Evolutionary conservation across 2,888 invertebrate genomes (phyloP).

Genomic region (Metopia argyrocephala): DNA sequence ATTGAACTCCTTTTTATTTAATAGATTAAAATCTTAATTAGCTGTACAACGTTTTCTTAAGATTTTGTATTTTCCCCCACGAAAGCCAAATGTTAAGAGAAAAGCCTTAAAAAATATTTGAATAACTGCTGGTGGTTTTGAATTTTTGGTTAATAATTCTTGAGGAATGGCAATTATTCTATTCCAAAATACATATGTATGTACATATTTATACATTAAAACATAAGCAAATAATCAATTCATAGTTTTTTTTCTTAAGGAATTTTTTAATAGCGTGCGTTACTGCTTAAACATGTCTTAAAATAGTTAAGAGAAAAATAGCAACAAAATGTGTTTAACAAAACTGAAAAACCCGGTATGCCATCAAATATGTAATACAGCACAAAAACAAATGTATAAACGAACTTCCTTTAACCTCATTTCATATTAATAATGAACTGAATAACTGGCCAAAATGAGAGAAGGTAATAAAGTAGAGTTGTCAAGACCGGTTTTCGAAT

Average conservation of each 20-base stretch:
- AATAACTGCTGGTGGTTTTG: constrained; percentile 1
- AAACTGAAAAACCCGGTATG: constrained; percentile 50
- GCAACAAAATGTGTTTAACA: constrained; percentile 9
- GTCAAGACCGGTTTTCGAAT: no score
- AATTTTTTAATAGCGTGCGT: constrained; percentile 45
- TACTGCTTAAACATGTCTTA: constrained; percentile 45
- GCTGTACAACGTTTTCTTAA: background rate
- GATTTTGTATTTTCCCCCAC: background rate
- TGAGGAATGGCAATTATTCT: constrained; percentile 21
- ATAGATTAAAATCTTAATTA: constrained; percentile 31
- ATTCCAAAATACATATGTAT: constrained; percentile 12
- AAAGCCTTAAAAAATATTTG: background rate
- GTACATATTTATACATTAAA: background rate
- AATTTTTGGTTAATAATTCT: constrained; percentile 17
- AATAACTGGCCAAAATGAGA: constrained; percentile 8
- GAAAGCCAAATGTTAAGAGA: background rate
- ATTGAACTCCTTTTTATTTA: constrained; percentile 11
- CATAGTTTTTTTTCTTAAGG: constrained; percentile 7
- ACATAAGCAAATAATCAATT: constrained; percentile 55
- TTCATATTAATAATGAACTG: constrained; percentile 66
- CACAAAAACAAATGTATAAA: constrained; percentile 30
- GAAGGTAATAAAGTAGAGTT: no score
- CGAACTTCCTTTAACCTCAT: constrained; percentile 77
- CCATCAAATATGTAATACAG: constrained; percentile 57
- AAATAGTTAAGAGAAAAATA: constrained; percentile 39